Conservation (phyloP, 2,797 vertebrate species). For the Balearica regulorum region DNA sequence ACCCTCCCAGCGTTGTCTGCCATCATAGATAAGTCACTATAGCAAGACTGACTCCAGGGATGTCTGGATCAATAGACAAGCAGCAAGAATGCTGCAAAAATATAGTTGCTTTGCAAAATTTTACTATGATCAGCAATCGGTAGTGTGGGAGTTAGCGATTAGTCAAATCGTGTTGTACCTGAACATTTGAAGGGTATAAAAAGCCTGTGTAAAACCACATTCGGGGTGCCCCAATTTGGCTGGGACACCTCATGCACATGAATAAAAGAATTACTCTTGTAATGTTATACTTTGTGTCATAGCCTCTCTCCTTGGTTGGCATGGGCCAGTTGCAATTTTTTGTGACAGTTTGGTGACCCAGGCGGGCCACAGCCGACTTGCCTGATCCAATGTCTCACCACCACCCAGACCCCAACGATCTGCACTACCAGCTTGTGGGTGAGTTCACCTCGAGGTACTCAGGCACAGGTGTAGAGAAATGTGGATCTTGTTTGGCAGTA, state of each 20-base stretch:
- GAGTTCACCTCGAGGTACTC: neutral
- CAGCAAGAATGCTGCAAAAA: too few species aligned
- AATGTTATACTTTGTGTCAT: neutral
- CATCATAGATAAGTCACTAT: too few species aligned
- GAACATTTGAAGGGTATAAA: neutral
- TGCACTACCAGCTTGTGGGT: neutral
- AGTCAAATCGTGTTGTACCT: too few species aligned
- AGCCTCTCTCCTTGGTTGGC: neutral
- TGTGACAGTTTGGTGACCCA: neutral
- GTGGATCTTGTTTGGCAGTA: neutral
- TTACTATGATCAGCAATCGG: too few species aligned
- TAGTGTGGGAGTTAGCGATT: too few species aligned
- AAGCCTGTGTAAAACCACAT: neutral
- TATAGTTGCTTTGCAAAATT: too few species aligned
- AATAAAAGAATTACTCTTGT: neutral
- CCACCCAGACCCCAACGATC: neutral
- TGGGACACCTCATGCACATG: neutral
- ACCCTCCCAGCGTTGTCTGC: too few species aligned
- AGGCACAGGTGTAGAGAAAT: neutral
- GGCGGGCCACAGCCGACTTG: neutral
- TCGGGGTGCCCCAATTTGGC: too few species aligned
- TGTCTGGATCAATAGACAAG: too few species aligned
- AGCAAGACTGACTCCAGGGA: too few species aligned
- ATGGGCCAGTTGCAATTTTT: neutral
- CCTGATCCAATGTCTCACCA: neutral